A percentile compares a stretch with the other conserved stretches of the same genome.
Evolutionary conservation across 2,797 vertebrate species (phyloP).

Genomic region (Taenioides sp.): DNA sequence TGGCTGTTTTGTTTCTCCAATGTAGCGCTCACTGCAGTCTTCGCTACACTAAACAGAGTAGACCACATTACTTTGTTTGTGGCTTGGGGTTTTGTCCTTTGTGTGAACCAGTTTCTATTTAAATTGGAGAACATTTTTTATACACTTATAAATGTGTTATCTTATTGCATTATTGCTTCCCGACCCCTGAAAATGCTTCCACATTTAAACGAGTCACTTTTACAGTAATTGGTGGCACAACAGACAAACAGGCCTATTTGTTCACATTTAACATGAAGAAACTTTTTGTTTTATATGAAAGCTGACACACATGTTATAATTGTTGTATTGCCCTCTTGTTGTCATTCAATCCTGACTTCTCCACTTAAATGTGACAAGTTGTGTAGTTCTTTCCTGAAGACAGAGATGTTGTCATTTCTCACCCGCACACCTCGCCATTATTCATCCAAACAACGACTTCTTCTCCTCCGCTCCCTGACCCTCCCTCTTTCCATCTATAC

Average conservation of each 20-base stretch:
- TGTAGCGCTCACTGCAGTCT: too few relatives aligned
- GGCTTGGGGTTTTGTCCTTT: too few relatives aligned
- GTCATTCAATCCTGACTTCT: slow-evolving; percentile 26
- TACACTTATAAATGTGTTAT: not conserved
- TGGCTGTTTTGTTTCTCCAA: too few relatives aligned
- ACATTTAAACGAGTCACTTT: slow-evolving; percentile 2
- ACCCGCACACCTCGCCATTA: slow-evolving; percentile 18
- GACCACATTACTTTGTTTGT: too few relatives aligned
- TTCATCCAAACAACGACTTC: slow-evolving; percentile 55
- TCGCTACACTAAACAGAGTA: too few relatives aligned
- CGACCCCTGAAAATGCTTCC: slow-evolving; percentile 24
- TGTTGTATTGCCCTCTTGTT: slow-evolving; percentile 9
- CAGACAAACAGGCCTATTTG: not conserved
- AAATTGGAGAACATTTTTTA: too few relatives aligned
- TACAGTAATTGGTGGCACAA: slow-evolving; percentile 3
- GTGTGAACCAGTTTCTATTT: too few relatives aligned
- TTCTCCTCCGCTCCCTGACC: slow-evolving; percentile 40
- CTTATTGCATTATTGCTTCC: not conserved
- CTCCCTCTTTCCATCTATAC: slow-evolving; percentile 26
- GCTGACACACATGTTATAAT: not conserved
- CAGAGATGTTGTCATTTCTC: slow-evolving; percentile 36
- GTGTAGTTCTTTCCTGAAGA: slow-evolving; percentile 29
- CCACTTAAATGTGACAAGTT: slow-evolving; percentile 48
- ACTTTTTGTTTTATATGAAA: slow-evolving; percentile 10
- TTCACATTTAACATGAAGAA: slow-evolving; percentile 19